Conservation (phyloP, 2,888 invertebrate species). For the Tuberolachnus salignus region DNA sequence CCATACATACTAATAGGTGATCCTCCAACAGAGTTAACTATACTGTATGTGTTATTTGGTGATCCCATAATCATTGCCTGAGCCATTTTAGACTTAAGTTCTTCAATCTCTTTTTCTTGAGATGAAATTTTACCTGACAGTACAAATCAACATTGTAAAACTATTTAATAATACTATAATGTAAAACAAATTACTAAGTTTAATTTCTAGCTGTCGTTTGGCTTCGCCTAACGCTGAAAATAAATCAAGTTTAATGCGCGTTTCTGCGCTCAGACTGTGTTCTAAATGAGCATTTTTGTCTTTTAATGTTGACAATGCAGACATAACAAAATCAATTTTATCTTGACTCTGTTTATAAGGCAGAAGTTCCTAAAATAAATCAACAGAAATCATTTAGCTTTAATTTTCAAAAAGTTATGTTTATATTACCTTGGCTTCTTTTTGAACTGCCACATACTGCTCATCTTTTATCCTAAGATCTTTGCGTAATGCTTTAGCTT, state of each 20-base stretch:
- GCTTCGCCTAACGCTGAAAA: slow-evolving; percentile 96
- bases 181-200: slow-evolving; percentile 71
- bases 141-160: not conserved
- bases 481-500: slow-evolving; percentile 71
- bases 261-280: slow-evolving; percentile 93
- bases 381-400: slow-evolving; percentile 16
- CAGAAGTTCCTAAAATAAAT: slow-evolving; percentile 63
- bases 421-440: slow-evolving; percentile 65
- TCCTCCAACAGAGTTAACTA: slow-evolving; percentile 63
- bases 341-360: slow-evolving; percentile 71
- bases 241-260: slow-evolving; percentile 95
- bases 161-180: not conserved
- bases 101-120: slow-evolving; percentile 89
- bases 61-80: slow-evolving; percentile 94
- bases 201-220: slow-evolving; percentile 85
- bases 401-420: not conserved
- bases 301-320: slow-evolving; percentile 80
- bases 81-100: slow-evolving; percentile 87
- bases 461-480: slow-evolving; percentile 73
- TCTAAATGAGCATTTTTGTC: slow-evolving; percentile 92
- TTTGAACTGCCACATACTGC: slow-evolving; percentile 67
- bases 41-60: slow-evolving; percentile 69
- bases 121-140: slow-evolving; percentile 75
- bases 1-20: slow-evolving; percentile 69
- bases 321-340: slow-evolving; percentile 77